A percentile compares a stretch with the other conserved stretches of the same genome.
phyloP scores from a whole-genome alignment of 2,797 vertebrate genomes.

The Anguilla pacifica region DNA sequence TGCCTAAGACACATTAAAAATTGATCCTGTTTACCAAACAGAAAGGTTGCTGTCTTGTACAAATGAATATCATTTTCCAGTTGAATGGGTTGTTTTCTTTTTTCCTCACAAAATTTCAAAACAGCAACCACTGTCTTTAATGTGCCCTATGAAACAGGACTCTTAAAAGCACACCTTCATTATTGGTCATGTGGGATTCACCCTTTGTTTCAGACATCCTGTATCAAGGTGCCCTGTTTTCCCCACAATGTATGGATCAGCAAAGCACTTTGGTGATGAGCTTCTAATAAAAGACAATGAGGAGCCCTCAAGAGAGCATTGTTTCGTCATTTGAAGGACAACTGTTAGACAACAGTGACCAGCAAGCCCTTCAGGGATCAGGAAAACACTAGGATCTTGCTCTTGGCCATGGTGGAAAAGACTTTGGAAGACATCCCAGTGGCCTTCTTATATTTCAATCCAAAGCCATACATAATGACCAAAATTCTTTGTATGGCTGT shows the following conservation, averaged over 20 bases:
- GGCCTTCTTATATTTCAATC: neutral
- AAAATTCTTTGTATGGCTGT: neutral
- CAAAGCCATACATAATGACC: neutral
- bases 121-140: neutral
- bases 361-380: neutral
- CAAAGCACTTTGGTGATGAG: slow-evolving; percentile 8
- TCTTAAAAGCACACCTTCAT: neutral
- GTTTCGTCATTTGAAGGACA: slow-evolving; percentile 5
- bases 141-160: neutral
- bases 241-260: neutral
- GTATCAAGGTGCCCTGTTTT: neutral
- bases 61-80: neutral
- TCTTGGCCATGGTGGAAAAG: neutral
- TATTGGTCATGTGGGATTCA: neutral
- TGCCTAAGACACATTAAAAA: slow-evolving; percentile 21
- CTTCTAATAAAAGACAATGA: neutral
- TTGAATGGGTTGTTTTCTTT: neutral
- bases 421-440: neutral
- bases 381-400: neutral
- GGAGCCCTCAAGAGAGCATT: neutral
- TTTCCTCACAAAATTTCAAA: neutral
- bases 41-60: slow-evolving; percentile 4
- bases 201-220: neutral
- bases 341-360: neutral
- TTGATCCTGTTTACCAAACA: slow-evolving; percentile 8